phyloP scores from a whole-genome alignment of 2,888 invertebrate genomes.

The Parasteatoda lunata region DNA sequence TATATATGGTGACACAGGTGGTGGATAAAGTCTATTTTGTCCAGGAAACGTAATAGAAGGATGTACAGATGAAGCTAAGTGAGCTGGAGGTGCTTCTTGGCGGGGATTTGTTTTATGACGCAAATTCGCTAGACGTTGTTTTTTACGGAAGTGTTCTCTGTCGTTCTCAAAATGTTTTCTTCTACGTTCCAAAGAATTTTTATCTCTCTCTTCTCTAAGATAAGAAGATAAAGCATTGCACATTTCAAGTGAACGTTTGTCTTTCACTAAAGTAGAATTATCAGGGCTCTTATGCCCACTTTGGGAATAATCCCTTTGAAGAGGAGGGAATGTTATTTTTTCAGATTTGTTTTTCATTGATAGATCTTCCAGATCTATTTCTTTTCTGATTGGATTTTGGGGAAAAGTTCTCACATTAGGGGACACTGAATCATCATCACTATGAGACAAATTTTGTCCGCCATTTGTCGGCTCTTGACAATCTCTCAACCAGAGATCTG shows the following conservation, averaged over 20 bases:
- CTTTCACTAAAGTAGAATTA: not conserved
- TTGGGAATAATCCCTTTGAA: slow-evolving; percentile 6
- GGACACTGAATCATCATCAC: slow-evolving; percentile 30
- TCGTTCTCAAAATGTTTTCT: slow-evolving; percentile 26
- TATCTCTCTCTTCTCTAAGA: slow-evolving; percentile 48
- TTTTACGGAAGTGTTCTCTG: slow-evolving; percentile 42
- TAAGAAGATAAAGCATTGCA: slow-evolving; percentile 50
- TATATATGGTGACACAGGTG: slow-evolving; percentile 12
- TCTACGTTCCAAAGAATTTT: slow-evolving; percentile 31
- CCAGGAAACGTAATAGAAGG: slow-evolving; percentile 13
- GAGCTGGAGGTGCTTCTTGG: slow-evolving; percentile 35
- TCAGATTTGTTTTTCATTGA: slow-evolving; percentile 2
- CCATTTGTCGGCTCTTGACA: slow-evolving; percentile 75
- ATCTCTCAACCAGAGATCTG: slow-evolving; percentile 91
- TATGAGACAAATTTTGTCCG: not conserved
- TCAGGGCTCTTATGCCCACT: slow-evolving; percentile 9
- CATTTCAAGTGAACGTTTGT: slow-evolving; percentile 21
- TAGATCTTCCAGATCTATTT: slow-evolving; percentile 38
- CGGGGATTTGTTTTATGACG: slow-evolving; percentile 13
- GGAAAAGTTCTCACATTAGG: not conserved
- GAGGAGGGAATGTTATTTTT: not conserved
- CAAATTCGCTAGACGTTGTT: slow-evolving; percentile 33
- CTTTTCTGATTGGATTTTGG: slow-evolving; percentile 8
- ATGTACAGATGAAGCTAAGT: slow-evolving; percentile 16
- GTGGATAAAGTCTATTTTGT: slow-evolving; percentile 10